Evolutionary conservation across 2,113 vertebrate species (phyloP).

Genomic region (Petromus typicus): DNA sequence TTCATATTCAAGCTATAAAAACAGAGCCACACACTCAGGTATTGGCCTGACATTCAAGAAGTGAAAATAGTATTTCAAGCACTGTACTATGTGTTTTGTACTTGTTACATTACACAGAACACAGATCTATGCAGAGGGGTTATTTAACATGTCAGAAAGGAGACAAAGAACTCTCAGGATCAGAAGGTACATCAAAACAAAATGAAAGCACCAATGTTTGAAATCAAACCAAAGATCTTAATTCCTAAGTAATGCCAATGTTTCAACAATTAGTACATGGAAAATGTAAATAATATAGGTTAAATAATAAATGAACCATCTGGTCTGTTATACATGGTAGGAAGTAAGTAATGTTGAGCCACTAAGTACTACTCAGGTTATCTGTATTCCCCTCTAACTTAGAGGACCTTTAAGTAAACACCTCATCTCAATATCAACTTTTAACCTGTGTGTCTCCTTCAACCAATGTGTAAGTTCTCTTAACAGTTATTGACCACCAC

Average conservation of each 20-base stretch:
- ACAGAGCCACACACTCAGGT: background rate
- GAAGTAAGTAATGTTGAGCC: background rate
- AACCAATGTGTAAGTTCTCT: background rate
- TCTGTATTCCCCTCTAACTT: background rate
- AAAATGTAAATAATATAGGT: background rate
- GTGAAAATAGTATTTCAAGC: background rate
- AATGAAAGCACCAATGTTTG: background rate
- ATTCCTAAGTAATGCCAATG: background rate
- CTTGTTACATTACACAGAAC: background rate
- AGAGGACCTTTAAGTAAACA: background rate
- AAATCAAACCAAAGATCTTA: background rate
- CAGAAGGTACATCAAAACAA: background rate
- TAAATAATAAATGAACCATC: background rate
- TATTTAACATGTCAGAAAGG: background rate
- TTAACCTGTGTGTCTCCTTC: background rate
- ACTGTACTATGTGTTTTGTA: background rate
- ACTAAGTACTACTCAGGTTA: background rate
- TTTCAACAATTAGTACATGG: background rate
- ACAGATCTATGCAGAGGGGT: background rate
- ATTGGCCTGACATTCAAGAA: background rate
- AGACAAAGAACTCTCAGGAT: background rate
- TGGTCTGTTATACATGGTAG: background rate
- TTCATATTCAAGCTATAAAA: background rate
- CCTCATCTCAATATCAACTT: background rate
- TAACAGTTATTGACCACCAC: background rate